A percentile compares a stretch with the other conserved stretches of the same genome.
Evolutionary conservation across 2,113 vertebrate genomes (phyloP).

Genomic region (Amphilophus citrinellus): DNA sequence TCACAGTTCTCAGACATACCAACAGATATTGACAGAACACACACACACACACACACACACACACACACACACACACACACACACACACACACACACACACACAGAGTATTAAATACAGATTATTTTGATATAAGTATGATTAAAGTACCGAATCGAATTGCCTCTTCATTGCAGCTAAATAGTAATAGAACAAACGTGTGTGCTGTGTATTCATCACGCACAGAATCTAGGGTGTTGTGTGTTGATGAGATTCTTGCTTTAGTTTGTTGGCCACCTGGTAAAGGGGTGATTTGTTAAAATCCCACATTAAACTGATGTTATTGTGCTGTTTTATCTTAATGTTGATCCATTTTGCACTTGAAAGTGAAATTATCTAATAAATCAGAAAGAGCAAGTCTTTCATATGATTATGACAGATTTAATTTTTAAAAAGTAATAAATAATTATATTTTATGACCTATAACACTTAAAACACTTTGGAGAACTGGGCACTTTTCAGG

Average conservation of each 20-base stretch:
- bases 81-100: too few species aligned
- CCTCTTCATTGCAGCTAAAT: background rate
- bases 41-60: background rate
- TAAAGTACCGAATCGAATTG: too few species aligned
- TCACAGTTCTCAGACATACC: background rate
- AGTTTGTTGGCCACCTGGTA: background rate
- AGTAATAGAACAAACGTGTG: background rate
- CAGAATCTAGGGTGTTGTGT: background rate
- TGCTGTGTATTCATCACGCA: background rate
- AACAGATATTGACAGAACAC: background rate
- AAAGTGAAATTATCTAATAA: background rate
- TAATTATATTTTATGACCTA: accelerated
- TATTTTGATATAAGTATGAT: background rate
- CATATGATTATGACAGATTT: background rate
- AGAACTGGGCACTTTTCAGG: accelerated
- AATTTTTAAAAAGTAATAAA: background rate
- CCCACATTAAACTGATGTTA: background rate
- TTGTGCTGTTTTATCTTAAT: background rate
- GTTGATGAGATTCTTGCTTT: background rate
- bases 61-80: too few species aligned
- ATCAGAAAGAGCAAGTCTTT: accelerated
- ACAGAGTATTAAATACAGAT: too few species aligned
- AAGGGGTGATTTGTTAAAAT: background rate
- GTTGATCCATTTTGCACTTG: background rate
- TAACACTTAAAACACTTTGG: background rate